These are phyloP conservation scores for Aphelocoma coerulescens DNA, from an alignment of 2,113 vertebrate species.

Conservation along the genomic window DNA sequence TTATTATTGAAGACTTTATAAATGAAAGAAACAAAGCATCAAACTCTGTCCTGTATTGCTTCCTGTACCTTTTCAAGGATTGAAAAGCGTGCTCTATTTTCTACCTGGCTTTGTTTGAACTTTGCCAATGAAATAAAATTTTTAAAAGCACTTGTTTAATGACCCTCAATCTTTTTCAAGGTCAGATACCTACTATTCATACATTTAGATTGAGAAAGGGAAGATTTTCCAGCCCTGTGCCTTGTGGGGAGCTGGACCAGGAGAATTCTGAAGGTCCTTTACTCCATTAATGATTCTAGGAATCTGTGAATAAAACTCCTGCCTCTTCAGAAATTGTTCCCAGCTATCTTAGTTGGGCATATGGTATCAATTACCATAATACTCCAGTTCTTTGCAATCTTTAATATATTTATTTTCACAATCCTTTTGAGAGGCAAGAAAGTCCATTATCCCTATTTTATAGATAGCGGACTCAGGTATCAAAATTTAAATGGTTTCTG, in stretches of 20 bases:
- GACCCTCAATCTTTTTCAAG: background rate
- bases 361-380: slow-evolving; percentile 49
- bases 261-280: background rate
- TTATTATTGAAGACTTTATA: background rate
- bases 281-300: background rate
- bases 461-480: background rate
- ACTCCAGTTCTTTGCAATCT: background rate
- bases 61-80: background rate
- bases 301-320: slow-evolving; percentile 14
- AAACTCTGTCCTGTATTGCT: background rate
- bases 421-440: slow-evolving; percentile 23
- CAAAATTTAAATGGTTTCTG: slow-evolving; percentile 14
- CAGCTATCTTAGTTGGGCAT: slow-evolving; percentile 39
- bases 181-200: background rate
- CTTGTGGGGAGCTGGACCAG: background rate
- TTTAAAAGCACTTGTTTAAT: background rate
- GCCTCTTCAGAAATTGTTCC: slow-evolving; percentile 21
- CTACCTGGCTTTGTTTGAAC: background rate
- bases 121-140: background rate
- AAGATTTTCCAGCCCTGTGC: background rate
- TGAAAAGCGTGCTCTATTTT: background rate
- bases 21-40: background rate
- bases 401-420: slow-evolving; percentile 51
- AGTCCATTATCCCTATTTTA: slow-evolving; percentile 24
- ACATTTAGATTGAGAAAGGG: background rate